These are phyloP conservation scores for Saturnia japonica DNA, from an alignment of 2,888 invertebrate species.

Conservation along the genomic window DNA sequence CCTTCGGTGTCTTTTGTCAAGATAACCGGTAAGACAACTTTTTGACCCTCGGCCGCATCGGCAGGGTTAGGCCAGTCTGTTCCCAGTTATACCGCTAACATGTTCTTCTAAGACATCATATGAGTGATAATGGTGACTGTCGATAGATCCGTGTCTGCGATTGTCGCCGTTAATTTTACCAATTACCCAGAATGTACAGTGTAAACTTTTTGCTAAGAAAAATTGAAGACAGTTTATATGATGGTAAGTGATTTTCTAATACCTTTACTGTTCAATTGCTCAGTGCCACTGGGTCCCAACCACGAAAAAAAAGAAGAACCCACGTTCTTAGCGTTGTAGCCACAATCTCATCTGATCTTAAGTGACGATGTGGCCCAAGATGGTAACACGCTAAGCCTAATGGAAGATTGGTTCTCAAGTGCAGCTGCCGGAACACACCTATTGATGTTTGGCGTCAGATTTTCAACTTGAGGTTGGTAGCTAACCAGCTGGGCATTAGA, in stretches of 20 bases:
- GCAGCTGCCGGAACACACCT: no score
- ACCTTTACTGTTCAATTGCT: background rate
- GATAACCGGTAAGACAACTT: slow-evolving; percentile 82
- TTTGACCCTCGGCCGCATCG: slow-evolving; percentile 58
- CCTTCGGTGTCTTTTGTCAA: slow-evolving; percentile 70
- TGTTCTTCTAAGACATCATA: background rate
- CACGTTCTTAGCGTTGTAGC: no score
- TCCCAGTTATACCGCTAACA: slow-evolving; percentile 43
- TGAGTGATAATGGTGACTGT: background rate
- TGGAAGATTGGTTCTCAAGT: no score
- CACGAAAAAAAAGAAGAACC: no score
- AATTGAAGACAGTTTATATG: background rate
- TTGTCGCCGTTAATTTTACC: background rate
- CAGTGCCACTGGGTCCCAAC: no score
- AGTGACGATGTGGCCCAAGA: no score
- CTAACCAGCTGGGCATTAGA: no score
- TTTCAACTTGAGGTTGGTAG: no score
- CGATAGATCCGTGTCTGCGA: background rate
- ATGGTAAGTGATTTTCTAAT: background rate
- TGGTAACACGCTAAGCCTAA: no score
- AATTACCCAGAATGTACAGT: background rate
- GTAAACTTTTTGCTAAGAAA: background rate
- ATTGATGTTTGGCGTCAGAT: no score
- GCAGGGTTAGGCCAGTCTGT: slow-evolving; percentile 72
- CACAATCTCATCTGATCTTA: no score